Evolutionary conservation across 2,113 vertebrate species (phyloP).

Genomic region (Phylloscopus trochilus): DNA sequence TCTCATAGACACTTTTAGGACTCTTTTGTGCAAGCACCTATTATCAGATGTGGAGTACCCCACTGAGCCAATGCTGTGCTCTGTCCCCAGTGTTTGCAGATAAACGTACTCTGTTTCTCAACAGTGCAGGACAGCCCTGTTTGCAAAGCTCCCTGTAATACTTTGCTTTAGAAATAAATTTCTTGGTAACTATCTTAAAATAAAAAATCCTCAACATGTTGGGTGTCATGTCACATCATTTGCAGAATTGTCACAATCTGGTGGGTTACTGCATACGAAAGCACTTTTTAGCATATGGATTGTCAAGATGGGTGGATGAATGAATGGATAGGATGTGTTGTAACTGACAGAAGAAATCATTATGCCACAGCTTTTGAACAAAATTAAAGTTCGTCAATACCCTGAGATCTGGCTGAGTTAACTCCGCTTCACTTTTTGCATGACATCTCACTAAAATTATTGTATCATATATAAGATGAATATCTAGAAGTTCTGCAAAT

Average conservation of each 20-base stretch:
- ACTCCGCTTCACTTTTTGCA: background rate
- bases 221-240: constrained; percentile 57
- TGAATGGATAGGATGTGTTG: constrained; percentile 38
- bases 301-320: constrained; percentile 56
- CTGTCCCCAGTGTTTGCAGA: background rate
- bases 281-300: constrained; percentile 53
- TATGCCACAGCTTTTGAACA: constrained; percentile 46
- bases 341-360: constrained; percentile 57
- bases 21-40: background rate
- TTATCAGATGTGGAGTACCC: constrained; percentile 12
- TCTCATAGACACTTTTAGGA: constrained; percentile 24
- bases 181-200: constrained; percentile 46
- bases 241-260: constrained; percentile 58
- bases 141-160: constrained; percentile 19
- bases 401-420: background rate
- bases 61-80: background rate
- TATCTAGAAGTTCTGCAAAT: background rate
- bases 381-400: constrained; percentile 49
- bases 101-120: constrained; percentile 12
- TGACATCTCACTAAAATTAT: constrained; percentile 16
- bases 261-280: constrained; percentile 49
- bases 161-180: constrained; percentile 23
- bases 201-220: constrained; percentile 53
- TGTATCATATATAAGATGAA: background rate
- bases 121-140: background rate